Conservation (phyloP, 2,888 invertebrate genomes). For the Miltochrista miniata region DNA sequence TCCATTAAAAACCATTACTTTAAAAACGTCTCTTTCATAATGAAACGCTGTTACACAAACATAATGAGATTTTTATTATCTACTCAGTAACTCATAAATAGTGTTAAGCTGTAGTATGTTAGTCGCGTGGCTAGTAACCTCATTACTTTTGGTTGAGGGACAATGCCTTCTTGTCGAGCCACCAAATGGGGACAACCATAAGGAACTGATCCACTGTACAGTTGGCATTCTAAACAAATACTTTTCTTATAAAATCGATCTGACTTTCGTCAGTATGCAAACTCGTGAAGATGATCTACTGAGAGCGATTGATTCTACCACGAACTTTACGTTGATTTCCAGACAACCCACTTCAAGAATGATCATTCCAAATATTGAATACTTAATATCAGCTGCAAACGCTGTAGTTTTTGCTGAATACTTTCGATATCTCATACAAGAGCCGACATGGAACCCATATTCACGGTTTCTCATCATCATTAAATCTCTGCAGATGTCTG, state of each 20-base stretch:
- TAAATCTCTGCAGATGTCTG: conserved; percentile 15
- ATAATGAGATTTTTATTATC: not conserved
- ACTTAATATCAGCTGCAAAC: not conserved
- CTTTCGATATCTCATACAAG: conserved; percentile 30
- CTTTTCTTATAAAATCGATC: conserved; percentile 14
- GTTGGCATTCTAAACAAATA: conserved; percentile 15
- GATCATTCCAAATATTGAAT: conserved; percentile 27
- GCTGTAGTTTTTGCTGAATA: not conserved
- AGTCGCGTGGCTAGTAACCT: not conserved
- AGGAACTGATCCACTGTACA: conserved; percentile 10
- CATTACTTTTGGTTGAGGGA: not conserved
- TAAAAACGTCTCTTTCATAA: no score
- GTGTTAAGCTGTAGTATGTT: not conserved
- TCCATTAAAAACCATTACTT: not conserved
- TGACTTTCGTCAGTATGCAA: conserved; percentile 23
- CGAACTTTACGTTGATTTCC: conserved; percentile 10
- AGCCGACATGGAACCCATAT: conserved; percentile 50
- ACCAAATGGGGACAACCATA: not conserved
- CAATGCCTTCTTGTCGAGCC: not conserved
- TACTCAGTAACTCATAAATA: not conserved
- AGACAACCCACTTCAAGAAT: conserved; percentile 8
- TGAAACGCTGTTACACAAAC: no score
- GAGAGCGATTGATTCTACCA: conserved; percentile 12
- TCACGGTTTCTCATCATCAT: conserved; percentile 47
- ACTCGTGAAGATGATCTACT: conserved; percentile 13